A percentile compares a stretch with the other conserved stretches of the same genome.
Conservation (phyloP, 2,797 vertebrate genomes). For the Xiphophorus birchmanni region DNA sequence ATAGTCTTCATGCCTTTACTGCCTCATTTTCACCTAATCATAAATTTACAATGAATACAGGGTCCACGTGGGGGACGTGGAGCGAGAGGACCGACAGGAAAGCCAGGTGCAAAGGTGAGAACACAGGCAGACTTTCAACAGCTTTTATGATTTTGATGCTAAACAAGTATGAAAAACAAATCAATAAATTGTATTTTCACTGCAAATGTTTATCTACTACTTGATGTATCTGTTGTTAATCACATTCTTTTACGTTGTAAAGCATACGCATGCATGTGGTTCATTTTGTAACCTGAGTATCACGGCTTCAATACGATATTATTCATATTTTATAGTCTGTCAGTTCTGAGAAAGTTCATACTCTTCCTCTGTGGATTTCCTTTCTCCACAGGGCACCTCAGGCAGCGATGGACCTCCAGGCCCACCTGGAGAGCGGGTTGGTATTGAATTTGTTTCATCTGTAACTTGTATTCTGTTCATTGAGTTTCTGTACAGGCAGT, state of each 20-base stretch:
- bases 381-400: conserved; percentile 88
- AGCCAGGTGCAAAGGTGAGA: conserved; percentile 94
- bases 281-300: conserved; percentile 8
- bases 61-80: conserved; percentile 97
- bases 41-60: conserved; percentile 65
- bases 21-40: not conserved
- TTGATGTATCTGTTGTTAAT: not conserved
- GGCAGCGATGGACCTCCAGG: conserved; percentile 95
- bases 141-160: not conserved
- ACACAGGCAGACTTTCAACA: not conserved
- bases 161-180: not conserved
- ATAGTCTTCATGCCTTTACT: conserved; percentile 4
- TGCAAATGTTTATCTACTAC: not conserved
- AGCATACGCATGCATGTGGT: not conserved
- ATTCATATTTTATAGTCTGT: conserved; percentile 19
- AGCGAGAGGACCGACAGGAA: conserved; percentile 95
- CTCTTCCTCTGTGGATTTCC: conserved; percentile 16
- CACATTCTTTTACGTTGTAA: not conserved
- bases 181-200: not conserved
- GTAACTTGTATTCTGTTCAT: conserved; percentile 18
- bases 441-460: conserved; percentile 58
- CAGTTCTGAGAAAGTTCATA: conserved; percentile 32
- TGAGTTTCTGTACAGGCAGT: conserved; percentile 17
- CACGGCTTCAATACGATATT: not conserved
- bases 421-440: conserved; percentile 95